Percentiles rank a stretch among this genome's conserved stretches.
Evolutionary conservation across 64 coral and sea anemone genomes (phyloP).

Genomic region (Stichodactyla helianthus): DNA sequence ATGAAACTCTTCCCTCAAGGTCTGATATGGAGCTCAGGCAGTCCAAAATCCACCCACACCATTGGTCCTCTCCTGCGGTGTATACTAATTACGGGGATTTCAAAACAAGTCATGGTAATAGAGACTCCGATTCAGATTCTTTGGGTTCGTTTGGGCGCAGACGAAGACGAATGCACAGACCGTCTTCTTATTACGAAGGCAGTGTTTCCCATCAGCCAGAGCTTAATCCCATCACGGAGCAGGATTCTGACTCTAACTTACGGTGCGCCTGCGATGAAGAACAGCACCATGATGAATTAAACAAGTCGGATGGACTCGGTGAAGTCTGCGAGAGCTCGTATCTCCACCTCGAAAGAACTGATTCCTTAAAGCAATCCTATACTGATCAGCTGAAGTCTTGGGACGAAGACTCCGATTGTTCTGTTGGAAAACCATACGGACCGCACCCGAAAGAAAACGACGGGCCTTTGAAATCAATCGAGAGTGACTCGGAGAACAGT

Average conservation of each 20-base stretch:
- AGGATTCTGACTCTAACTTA: constrained; percentile 54
- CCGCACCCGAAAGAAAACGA: constrained; percentile 28
- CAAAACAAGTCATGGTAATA: constrained; percentile 35
- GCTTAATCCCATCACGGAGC: constrained; percentile 49
- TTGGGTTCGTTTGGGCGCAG: constrained; percentile 45
- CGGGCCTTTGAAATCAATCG: constrained; percentile 12
- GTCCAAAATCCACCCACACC: constrained; percentile 56
- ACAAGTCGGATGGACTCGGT: constrained; percentile 21
- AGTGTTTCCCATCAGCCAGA: constrained; percentile 3
- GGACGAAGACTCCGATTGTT: constrained; percentile 29
- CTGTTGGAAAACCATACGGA: constrained; percentile 29
- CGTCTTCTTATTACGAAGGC: constrained; percentile 64
- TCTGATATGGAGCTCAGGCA: constrained; percentile 28
- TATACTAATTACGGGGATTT: constrained; percentile 43
- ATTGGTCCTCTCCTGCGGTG: constrained; percentile 82
- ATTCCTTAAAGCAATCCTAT: constrained; percentile 34
- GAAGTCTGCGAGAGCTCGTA: constrained; percentile 48
- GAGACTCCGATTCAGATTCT: constrained; percentile 71
- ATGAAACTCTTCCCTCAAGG: constrained; percentile 42
- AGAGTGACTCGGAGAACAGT: constrained; percentile 75
- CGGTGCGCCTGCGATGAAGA: constrained; percentile 74
- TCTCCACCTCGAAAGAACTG: constrained; percentile 43
- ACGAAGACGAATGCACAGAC: constrained; percentile 50
- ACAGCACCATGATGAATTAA: not conserved
- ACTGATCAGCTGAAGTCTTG: constrained; percentile 55